Evolutionary conservation across 2,797 vertebrate genomes (phyloP), one percentile per base, ranked within the genome.

Genomic region (Characodon lateralis): DNA sequence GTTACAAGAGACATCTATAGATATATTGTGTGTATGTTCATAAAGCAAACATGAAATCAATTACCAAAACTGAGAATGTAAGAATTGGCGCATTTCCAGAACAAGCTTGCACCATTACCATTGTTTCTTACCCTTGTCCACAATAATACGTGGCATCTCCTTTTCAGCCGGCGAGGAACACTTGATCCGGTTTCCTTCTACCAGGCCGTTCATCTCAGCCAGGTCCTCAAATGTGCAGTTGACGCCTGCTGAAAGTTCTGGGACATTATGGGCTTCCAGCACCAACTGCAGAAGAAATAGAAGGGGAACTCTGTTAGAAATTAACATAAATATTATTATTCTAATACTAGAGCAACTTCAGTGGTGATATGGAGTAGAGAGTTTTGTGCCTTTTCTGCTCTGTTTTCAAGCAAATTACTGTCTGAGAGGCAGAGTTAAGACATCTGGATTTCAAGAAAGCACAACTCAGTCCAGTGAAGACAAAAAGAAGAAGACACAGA

Each of bases 201-300:
- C 98, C 90, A 97, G 85, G 26, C 98, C 98, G 16, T 97, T 97
- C 96, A 98, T 98, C 95, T 99, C 98, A 0, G 98, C 97, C 78
- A 99, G 95, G 90, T 99, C 97, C 88, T 99, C 96, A 1, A 99
- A 99, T 74, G 97, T 96, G 83, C 98, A 99, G 91, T 98, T 99
- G 85, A 99, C 98, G 0, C 98, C 98, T 0, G 97, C 97, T 18
- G 98, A 98, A 76, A 99, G 96, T 89, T 99, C 98, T 0, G 98
- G 98, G 56, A 99, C 98, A 0, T 99, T 99, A 89, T 99, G 97
- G 13, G 98, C 98, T 91, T 99, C 98, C 84, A 99, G 89, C 72
- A 99, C 96, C 89, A 99, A 89, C 98, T 99, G 78, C 0, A 75
- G n/a, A 71, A 53, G 80, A 1, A 22, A 22, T 73, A 66, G 82